These are phyloP conservation scores for Calosoma granatense DNA, from an alignment of 1,140 invertebrate species.

Conservation along the genomic window DNA sequence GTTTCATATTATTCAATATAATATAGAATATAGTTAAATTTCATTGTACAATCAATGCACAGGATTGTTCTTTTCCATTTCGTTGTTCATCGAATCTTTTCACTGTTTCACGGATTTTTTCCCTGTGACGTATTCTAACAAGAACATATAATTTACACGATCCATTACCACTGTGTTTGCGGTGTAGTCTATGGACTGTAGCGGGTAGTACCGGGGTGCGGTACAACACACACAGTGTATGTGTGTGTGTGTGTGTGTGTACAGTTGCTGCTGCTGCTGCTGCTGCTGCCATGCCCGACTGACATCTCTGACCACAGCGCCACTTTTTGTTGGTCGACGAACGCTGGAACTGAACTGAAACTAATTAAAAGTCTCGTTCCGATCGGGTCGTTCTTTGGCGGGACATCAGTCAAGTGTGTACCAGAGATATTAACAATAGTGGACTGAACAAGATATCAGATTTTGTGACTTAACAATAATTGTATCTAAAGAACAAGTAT, in stretches of 20 bases:
- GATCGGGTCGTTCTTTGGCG: slow-evolving; percentile 20
- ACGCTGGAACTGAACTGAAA: slow-evolving; percentile 28
- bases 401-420: slow-evolving; percentile 19
- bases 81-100: too few relatives aligned
- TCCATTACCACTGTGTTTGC: slow-evolving; percentile 22
- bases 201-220: neutral
- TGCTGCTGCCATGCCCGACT: slow-evolving; percentile 23
- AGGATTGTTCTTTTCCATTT: too few relatives aligned
- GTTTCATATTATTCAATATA: too few relatives aligned
- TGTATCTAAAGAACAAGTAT: too few relatives aligned
- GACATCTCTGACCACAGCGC: slow-evolving; percentile 22
- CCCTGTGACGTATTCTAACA: slow-evolving; percentile 4
- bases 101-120: neutral
- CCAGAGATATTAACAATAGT: neutral
- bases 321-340: slow-evolving; percentile 23
- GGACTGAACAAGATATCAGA: neutral
- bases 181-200: slow-evolving; percentile 13
- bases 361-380: slow-evolving; percentile 28
- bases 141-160: slow-evolving; percentile 23
- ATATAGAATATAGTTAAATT: too few relatives aligned
- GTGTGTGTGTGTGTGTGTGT: neutral
- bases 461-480: too few relatives aligned
- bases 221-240: neutral
- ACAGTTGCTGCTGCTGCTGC: too few relatives aligned
- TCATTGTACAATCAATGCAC: too few relatives aligned